Conservation (phyloP, 2,113 vertebrate species). For the Solea senegalensis region DNA sequence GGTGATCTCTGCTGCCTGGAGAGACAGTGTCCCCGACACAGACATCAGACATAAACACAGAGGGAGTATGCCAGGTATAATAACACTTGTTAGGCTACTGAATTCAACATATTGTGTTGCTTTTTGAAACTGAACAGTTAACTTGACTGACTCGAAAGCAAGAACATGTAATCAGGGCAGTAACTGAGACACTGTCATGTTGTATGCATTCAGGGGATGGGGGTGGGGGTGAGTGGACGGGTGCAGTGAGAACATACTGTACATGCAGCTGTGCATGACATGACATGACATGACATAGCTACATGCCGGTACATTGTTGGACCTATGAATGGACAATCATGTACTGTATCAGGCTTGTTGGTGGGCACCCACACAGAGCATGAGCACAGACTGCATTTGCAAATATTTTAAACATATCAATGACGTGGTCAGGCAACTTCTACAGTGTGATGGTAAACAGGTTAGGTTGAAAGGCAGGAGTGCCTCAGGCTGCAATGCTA, state of each 20-base stretch:
- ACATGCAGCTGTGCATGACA: slow-evolving; percentile 50
- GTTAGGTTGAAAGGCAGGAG: slow-evolving; percentile 21
- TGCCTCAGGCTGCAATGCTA: slow-evolving; percentile 27
- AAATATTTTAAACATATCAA: slow-evolving; percentile 15
- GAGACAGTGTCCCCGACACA: slow-evolving; percentile 41
- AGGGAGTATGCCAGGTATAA: neutral
- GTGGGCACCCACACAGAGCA: slow-evolving; percentile 1
- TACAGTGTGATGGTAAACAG: slow-evolving; percentile 35
- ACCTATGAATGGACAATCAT: slow-evolving; percentile 67
- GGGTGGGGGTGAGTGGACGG: neutral
- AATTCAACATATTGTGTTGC: neutral
- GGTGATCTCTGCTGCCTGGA: slow-evolving; percentile 32
- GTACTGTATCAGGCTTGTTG: slow-evolving; percentile 40
- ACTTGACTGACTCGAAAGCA: neutral
- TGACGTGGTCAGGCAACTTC: no score
- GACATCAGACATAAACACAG: neutral
- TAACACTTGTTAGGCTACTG: neutral
- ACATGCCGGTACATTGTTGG: slow-evolving; percentile 34
- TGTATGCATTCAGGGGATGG: neutral
- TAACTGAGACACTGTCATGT: neutral
- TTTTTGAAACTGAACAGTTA: neutral
- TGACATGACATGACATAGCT: slow-evolving; percentile 26
- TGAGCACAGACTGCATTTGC: slow-evolving; percentile 25
- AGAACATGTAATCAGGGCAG: neutral
- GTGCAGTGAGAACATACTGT: slow-evolving; percentile 38